Evolutionary conservation across 2,888 invertebrate genomes (phyloP), one percentile per base, ranked within the genome.

Genomic region (Tetropium fuscum): DNA sequence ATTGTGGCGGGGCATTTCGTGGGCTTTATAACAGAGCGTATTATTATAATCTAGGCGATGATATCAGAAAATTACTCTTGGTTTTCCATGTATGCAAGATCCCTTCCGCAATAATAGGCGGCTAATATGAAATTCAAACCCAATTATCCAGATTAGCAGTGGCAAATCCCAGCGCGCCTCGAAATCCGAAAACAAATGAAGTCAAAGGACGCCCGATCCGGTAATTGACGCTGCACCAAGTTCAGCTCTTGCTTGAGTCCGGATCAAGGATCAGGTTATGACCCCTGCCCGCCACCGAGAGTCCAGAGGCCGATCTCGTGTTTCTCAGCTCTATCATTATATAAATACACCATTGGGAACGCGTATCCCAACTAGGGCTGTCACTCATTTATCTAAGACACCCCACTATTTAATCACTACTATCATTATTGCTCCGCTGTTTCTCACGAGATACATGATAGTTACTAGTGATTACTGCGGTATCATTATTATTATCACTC

Each of bases 341-440:
- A 80, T 81, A 81, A 81, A 80, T 81, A 80, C 80, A 80, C 80
- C 80, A 77, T 70, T 78, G 80, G 80, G 80, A 80, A 72, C 71
- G 71, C 70, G 69, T 69, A 73, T 70, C 71, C 73, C 66, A 71
- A 64, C 75, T 48, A 72, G 71, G 73, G 71, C 79, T 79, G 81
- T 80, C 80, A 80, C 77, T 80, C 81, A 81, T 80, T 80, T 79
- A 80, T 80, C 80, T 77, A 78, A 79, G 78, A 79, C 78, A 79
- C 80, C 79, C 79, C 76, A 74, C 75, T 74, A 78, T 79, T 79
- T 80, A 79, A 80, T 80, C 80, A 78, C 78, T 73, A 76, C 78
- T 77, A 80, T 80, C 79, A 79, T 80, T 80, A 80, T 77, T 59
- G 48, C 44, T 55, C 43, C 40, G 38, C 45, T 55, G 70, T 67